These are phyloP conservation scores for Carassius auratus DNA, from an alignment of 2,113 vertebrate species.

Conservation along the genomic window DNA sequence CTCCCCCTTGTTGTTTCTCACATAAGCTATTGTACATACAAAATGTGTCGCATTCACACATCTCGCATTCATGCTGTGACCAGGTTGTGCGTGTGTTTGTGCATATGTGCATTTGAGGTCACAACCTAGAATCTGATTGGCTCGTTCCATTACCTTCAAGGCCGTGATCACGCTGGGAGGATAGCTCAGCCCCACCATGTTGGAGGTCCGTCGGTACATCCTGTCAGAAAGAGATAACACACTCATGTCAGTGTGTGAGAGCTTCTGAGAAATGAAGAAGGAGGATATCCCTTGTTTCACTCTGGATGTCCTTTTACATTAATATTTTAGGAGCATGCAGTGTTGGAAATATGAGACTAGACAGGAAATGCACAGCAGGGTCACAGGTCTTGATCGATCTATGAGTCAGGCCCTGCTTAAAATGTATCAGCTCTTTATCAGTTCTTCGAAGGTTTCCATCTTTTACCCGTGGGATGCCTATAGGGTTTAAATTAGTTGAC, in stretches of 20 bases:
- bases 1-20: neutral
- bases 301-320: neutral
- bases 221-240: constrained; percentile 73
- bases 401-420: neutral
- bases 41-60: neutral
- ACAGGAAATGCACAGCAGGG: constrained; percentile 13
- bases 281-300: neutral
- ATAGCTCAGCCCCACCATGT: constrained; percentile 91
- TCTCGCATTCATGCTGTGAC: constrained; percentile 10
- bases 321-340: constrained; percentile 29
- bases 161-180: constrained; percentile 87
- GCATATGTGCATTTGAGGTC: neutral
- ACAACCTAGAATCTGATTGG: constrained; percentile 7
- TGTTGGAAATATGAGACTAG: neutral
- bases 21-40: constrained; percentile 6
- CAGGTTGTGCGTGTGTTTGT: neutral
- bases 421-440: constrained; percentile 6
- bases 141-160: constrained; percentile 83
- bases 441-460: neutral
- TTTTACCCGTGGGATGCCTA: neutral
- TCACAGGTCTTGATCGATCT: neutral
- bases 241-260: neutral
- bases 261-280: neutral
- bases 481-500: neutral
- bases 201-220: constrained; percentile 94